Evolutionary conservation across 2,888 invertebrate genomes (phyloP), one percentile per base, ranked within the genome.

Genomic region (Apodemia mormo): DNA sequence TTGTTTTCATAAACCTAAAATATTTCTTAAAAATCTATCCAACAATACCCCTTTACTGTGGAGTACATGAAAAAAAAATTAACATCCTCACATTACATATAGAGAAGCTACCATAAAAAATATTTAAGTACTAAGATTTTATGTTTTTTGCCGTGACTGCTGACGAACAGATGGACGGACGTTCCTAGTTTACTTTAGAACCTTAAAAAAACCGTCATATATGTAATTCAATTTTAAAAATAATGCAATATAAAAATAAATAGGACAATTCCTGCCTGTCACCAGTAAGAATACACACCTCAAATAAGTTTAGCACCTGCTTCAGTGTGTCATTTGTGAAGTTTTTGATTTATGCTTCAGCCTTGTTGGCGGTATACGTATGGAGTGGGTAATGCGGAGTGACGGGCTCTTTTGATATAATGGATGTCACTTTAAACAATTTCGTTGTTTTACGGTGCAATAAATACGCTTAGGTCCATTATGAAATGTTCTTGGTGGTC

Each of bases 341-440:
- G 82, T 88, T 88, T 85, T 81, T 87, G 89, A 89, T 89, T 88
- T 88, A 89, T 73, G 73, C 70, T 37, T 72, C 67, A 71, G 67
- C 71, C 68, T 66, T 68, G 61, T 61, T 67, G 68, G 54, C 68
- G 68, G 68, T 67, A 69, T 71, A 71, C 67, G 71, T 71, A 72
- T 73, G 70, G 66, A 71, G 69, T 56, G 33, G 30, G 61, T 61
- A 61, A 61, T 61, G 14, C 61, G 56, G 58, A 70, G 64, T 74
- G 74, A 74, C 74, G 73, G 40, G 66, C 69, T 67, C 70, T 67
- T 71, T 70, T 71, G 69, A 70, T 70, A 71, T 74, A 75, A 75
- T 75, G 71, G 69, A 72, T 70, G 71, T 58, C 64, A 61, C 30
- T 61, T 61, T 12, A 33, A 61, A 61, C 33, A 61, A 61, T 61